Evolutionary conservation across 2,888 invertebrate genomes (phyloP).

Genomic region (Parapristionchus giblindavisi): DNA sequence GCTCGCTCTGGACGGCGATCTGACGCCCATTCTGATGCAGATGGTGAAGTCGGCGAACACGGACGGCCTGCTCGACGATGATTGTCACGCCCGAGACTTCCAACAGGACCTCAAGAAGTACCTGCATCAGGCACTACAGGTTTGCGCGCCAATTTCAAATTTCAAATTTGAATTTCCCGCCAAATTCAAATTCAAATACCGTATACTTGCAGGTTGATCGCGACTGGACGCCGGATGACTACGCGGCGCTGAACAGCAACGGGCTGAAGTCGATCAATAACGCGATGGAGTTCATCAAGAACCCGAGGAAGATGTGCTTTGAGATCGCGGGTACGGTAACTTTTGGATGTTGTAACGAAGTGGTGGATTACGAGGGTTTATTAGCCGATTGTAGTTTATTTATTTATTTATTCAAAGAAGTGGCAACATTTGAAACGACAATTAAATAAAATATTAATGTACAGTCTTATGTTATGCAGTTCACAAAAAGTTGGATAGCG

Average conservation of each 20-base stretch:
- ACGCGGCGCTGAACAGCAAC: slow-evolving; percentile 79
- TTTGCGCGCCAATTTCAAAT: no score
- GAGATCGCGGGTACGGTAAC: slow-evolving; percentile 76
- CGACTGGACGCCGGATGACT: slow-evolving; percentile 73
- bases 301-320: slow-evolving; percentile 91
- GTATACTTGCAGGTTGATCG: slow-evolving; percentile 54
- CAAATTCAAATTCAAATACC: not conserved
- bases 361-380: no score
- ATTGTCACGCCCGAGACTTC: slow-evolving; percentile 79
- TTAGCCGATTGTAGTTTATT: no score
- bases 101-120: slow-evolving; percentile 66
- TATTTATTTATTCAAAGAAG: no score
- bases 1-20: slow-evolving; percentile 93
- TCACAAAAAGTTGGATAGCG: no score
- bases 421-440: no score
- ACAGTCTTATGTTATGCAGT: no score
- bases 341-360: no score
- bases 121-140: slow-evolving; percentile 67
- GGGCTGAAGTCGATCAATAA: slow-evolving; percentile 88
- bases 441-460: no score
- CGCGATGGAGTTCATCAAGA: slow-evolving; percentile 88
- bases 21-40: slow-evolving; percentile 97
- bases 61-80: slow-evolving; percentile 89
- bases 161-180: not conserved
- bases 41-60: slow-evolving; percentile 98